A percentile compares a stretch with the other conserved stretches of the same genome.
These are phyloP conservation scores for Notamacropus eugenii DNA, from an alignment of 2,797 vertebrate genomes.

Conservation along the genomic window DNA sequence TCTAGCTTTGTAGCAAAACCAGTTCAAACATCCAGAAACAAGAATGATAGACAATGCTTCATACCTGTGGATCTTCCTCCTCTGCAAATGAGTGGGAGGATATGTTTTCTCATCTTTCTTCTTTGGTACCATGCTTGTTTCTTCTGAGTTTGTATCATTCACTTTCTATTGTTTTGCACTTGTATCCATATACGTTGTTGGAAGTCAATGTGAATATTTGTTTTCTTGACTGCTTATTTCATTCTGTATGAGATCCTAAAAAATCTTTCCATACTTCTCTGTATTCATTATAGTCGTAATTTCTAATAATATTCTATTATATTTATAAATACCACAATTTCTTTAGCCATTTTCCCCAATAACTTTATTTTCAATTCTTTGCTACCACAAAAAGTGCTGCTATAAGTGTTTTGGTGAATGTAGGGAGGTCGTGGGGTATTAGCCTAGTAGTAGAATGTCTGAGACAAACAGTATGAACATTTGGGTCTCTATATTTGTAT, in stretches of 20 bases:
- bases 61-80: not conserved
- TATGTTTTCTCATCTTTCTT: not conserved
- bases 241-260: not conserved
- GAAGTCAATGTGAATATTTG: not conserved
- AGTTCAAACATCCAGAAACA: not conserved
- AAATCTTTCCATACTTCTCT: not conserved
- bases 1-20: not conserved
- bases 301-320: not conserved
- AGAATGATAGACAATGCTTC: not conserved
- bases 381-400: not conserved
- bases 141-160: not conserved
- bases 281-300: not conserved
- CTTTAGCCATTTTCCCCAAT: not conserved
- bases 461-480: not conserved
- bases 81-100: not conserved
- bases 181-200: not conserved
- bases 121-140: not conserved
- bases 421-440: not conserved
- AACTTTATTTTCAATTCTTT: not conserved
- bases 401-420: not conserved
- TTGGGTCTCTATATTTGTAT: not conserved
- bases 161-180: not conserved
- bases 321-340: not conserved
- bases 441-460: not conserved
- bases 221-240: not conserved